Percentiles rank a stretch among this genome's conserved stretches.
Evolutionary conservation across 2,113 vertebrate genomes (phyloP).

Genomic region (Verasper variegatus): DNA sequence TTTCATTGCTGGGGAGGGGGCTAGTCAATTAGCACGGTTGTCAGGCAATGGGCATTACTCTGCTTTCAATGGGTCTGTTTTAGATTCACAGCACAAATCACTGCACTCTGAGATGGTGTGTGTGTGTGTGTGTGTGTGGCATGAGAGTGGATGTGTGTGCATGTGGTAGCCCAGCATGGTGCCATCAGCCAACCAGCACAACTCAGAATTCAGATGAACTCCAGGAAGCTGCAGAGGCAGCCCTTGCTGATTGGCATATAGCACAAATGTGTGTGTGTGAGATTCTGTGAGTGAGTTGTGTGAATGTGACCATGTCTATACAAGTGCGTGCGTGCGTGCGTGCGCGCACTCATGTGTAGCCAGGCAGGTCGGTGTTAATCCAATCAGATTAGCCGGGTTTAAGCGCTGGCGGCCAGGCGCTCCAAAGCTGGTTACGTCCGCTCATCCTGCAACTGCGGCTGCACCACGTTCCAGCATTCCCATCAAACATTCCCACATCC

Average conservation of each 20-base stretch:
- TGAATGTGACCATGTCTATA: slow-evolving; percentile 12
- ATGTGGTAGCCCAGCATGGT: slow-evolving; percentile 59
- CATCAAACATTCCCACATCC: slow-evolving; percentile 52
- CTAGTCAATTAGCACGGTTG: slow-evolving; percentile 76
- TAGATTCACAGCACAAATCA: slow-evolving; percentile 73
- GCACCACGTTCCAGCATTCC: slow-evolving; percentile 50
- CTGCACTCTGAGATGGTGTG: slow-evolving; percentile 41
- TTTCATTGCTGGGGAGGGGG: slow-evolving; percentile 74
- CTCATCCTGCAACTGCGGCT: slow-evolving; percentile 63
- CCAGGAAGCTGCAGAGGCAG: slow-evolving; percentile 52
- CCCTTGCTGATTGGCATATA: slow-evolving; percentile 51
- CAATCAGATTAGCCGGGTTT: slow-evolving; percentile 84
- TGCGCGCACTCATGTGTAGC: slow-evolving; percentile 41
- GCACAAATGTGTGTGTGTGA: slow-evolving; percentile 12
- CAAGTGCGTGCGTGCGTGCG: neutral
- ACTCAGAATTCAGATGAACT: slow-evolving; percentile 68
- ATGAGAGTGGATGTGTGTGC: slow-evolving; percentile 44
- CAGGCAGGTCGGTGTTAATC: slow-evolving; percentile 82
- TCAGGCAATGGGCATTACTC: slow-evolving; percentile 68
- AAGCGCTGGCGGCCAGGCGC: slow-evolving; percentile 67
- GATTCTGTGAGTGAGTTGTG: neutral
- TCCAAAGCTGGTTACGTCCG: slow-evolving; percentile 78
- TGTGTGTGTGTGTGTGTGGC: slow-evolving; percentile 9
- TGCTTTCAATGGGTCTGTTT: slow-evolving; percentile 74
- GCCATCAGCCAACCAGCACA: slow-evolving; percentile 51